Base-by-base conservation (phyloP, 2,888 invertebrate species). In the Spicauda simplicius region DNA sequence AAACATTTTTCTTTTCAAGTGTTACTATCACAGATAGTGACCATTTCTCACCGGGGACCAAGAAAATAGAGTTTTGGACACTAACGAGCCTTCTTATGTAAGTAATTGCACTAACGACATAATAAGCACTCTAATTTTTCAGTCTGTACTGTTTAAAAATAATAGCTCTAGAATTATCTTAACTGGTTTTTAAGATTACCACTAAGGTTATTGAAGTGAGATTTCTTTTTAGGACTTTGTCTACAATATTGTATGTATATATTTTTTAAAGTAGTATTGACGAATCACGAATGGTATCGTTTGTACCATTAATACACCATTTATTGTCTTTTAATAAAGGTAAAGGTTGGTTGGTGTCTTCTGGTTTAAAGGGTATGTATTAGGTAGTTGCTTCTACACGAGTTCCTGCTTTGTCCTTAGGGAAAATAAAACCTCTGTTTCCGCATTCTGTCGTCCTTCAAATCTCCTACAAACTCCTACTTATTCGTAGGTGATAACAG, bases 61-160 rank as follows among this genome's bases (percentile, higher is more conserved):
- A 30, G 50, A 57, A 63, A 63, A 52, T n/a, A 64, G 33, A 37
- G 50, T 57, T 37, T 20, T 52, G 37, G 20, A 56, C 20, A 19
- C 64, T 57, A 63, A 64, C 64, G 56, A 64, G 58, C 57, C 57
- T 25, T 53, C 60, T 61, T 61, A 61, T 52, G 60, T 53, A 64
- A 64, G 57, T 58, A 64, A 64, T 64, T 58, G 58, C 58, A 52
- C 64, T 64, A 64, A 64, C 64, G 64, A 64, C 58, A 58, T 64
- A 64, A 64, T 64, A 58, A 53, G 37, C 64, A 57, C 57, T 61
- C 59, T 18, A 53, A 37, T 58, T 64, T 56, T 64, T 52, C 58
- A 52, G 57, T 64, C 50, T 64, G 52, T 64, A 41, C 64, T 64
- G 64, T 58, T 64, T 58, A 18, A 61, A 64, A 64, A 53, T 52